A percentile compares a stretch with the other conserved stretches of the same genome.
Conservation (phyloP, 2,797 vertebrate genomes). For the Tympanoctomys barrerae region DNA sequence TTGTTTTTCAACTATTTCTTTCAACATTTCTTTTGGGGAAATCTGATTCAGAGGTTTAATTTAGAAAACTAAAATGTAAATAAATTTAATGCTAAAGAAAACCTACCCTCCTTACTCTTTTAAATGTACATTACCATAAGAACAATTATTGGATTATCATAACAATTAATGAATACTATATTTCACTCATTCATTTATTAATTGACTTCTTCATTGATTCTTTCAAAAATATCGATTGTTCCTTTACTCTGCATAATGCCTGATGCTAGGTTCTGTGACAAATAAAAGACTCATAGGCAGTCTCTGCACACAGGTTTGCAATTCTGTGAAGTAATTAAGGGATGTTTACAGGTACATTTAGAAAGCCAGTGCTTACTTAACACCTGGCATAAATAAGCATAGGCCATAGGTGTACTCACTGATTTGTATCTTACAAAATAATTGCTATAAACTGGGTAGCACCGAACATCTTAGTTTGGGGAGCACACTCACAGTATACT, state of each 20-base stretch:
- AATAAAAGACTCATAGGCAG: not conserved
- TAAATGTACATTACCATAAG: not conserved
- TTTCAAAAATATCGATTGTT: conserved; percentile 44
- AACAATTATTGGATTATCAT: conserved; percentile 44
- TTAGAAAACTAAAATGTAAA: not conserved
- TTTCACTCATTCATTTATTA: conserved; percentile 4
- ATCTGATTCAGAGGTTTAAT: conserved; percentile 55
- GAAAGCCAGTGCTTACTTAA: conserved; percentile 42
- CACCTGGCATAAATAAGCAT: not conserved
- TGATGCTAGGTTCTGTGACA: not conserved
- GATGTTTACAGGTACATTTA: not conserved
- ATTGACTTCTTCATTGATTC: not conserved
- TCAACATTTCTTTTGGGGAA: conserved; percentile 25
- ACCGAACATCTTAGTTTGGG: conserved; percentile 12
- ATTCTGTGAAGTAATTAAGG: conserved; percentile 1
- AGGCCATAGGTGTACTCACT: conserved; percentile 17
- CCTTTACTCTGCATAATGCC: not conserved
- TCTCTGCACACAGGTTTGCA: not conserved
- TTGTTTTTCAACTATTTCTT: conserved; percentile 49
- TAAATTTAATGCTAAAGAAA: not conserved
- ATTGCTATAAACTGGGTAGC: not conserved
- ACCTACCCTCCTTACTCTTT: conserved; percentile 6
- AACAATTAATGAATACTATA: conserved; percentile 44
- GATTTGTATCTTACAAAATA: conserved; percentile 52
- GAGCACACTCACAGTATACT: not conserved